Base-by-base conservation (phyloP, 2,888 invertebrate genomes). In the Caenorhabditis japonica region DNA sequence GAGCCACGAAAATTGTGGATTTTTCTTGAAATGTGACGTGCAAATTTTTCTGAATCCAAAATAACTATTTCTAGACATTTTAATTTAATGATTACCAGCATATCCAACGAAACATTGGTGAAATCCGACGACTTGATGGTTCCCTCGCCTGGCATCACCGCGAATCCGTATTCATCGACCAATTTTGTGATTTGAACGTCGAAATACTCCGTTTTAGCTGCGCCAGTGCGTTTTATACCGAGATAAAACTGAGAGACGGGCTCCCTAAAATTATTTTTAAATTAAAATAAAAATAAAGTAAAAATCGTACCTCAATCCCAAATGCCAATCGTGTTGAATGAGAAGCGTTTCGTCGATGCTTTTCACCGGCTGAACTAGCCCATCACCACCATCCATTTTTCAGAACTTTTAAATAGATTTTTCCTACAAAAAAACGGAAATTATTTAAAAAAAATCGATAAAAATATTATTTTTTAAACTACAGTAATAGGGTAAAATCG, bases 311-410 rank as follows among this genome's bases (percentile, higher is more conserved):
- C 47, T 62, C 10, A 74, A 27, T 2, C 21, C 19, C 1, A 59
- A 3, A 33, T 74, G 68, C 74, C 74, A 74, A 19, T 74, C 74
- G 21, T 59, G 41, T 30, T 74, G 74, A 47, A 74, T 53, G n/a
- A 44, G 13, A 3, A 73, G 21, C 1, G 36, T 38, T 13, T 72
- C 38, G 17, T 72, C 55, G 4, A 25, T 38, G 4, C 55, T 47
- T 36, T 21, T 47, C 8, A 43, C 10, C 21, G 33, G 39, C 30
- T 27, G n/a, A n/a, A n/a, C 27, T n/a, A 3, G n/a, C 5, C 10
- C 30, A n/a, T 5, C 33, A 10, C 38, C 27, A 8, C 3, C 34
- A 19, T 41, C 49, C 47, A 62, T 62, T 33, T 19, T 47, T 30
- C 30, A 30, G 30, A 30, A 10, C 5, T 30, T 30, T 30, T 30